Base-by-base conservation (phyloP, 2,113 vertebrate genomes). In the Polypterus senegalus region DNA sequence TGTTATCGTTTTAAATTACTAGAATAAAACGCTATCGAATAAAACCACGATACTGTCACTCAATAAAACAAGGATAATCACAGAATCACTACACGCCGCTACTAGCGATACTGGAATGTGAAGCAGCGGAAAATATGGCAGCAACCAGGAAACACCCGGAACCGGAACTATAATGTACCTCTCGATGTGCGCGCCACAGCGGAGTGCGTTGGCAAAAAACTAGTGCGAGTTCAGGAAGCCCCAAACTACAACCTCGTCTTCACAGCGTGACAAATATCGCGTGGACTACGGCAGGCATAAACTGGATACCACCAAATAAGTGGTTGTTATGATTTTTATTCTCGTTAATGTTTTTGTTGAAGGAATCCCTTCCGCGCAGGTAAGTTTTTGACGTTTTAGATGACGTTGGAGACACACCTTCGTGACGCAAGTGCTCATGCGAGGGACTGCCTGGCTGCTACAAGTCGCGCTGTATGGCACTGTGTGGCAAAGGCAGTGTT, bases 111-210 rank as follows among this genome's bases (percentile, higher is more conserved):
- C 60, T 53, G 54, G 57, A 58, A 54, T 5, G 61, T 57, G 61
- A 54, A 49, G 67, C 67, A 9, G 65, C 54, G 63, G 48, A 58
- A 65, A 72, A 75, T 70, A 67, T 69, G 74, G 74, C 67, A 63
- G 64, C 47, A 65, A 74, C 65, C 63, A 61, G 74, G 73, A 77
- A 74, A 78, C 66, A 81, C 79, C 82, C 79, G 79, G 82, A 82
- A 83, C 74, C 81, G 79, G 81, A 81, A 82, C 70, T 65, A 48
- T 4, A 27, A 6, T 43, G 4, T 45, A 3, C 56, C 5, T 7
- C 3, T 1, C 27, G 27, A 27, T 27, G 27, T 27, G 11, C 5
- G 43, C 7, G 4, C 56, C 4, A 43, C 43, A 58, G 27, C 51
- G 7, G 4, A 8, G 51, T 52, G 4, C 7, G 10, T 52, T 52